These are phyloP conservation scores for Brachionus calyciflorus DNA, from an alignment of 1,140 invertebrate genomes.

Conservation along the genomic window DNA sequence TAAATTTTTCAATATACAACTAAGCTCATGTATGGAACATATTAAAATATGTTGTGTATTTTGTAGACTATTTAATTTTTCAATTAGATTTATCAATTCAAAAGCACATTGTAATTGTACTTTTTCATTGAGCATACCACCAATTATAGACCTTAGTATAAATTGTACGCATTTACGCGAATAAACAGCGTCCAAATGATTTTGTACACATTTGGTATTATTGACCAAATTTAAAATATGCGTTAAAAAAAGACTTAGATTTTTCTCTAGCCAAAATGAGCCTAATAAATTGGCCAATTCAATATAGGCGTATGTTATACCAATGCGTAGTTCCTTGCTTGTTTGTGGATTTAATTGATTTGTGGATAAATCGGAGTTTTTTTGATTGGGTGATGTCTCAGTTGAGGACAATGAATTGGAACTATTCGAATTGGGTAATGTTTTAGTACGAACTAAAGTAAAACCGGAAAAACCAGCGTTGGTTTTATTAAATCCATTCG, in stretches of 20 bases:
- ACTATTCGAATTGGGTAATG: conserved; percentile 1
- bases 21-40: conserved; percentile 85
- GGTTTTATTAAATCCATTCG: conserved; percentile 30
- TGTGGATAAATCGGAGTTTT: background rate
- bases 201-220: conserved; percentile 81
- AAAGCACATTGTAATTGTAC: conserved; percentile 86
- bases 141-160: conserved; percentile 83
- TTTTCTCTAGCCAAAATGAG: conserved; percentile 85
- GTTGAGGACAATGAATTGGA: background rate
- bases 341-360: background rate
- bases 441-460: conserved; percentile 19
- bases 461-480: background rate
- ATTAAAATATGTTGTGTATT: conserved; percentile 89
- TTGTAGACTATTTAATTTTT: conserved; percentile 74
- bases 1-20: conserved; percentile 71
- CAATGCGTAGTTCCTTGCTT: conserved; percentile 36
- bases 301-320: conserved; percentile 76
- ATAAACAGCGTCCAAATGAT: conserved; percentile 94
- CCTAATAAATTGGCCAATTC: conserved; percentile 87
- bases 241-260: conserved; percentile 76
- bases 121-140: conserved; percentile 89
- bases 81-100: conserved; percentile 84
- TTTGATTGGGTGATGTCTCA: background rate
- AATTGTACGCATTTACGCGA: conserved; percentile 95
- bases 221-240: conserved; percentile 88